phyloP scores from a whole-genome alignment of 37 sponge, comb jelly and placozoan species.

The Halisarca cf. caerulea region DNA sequence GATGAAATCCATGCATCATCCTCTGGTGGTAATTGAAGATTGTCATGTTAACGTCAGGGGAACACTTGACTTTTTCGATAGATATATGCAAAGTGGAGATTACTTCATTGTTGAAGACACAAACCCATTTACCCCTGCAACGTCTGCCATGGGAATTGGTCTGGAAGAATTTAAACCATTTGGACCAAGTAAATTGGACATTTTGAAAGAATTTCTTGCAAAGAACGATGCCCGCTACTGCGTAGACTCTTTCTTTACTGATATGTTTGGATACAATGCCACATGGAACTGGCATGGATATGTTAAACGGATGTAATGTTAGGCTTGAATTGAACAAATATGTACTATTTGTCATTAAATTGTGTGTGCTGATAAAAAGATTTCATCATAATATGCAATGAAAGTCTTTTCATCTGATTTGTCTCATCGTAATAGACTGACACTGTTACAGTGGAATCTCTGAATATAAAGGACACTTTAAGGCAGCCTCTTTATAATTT shows the following conservation, averaged over 20 bases:
- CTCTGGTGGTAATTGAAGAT: constrained; percentile 68
- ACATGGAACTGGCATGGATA: not conserved
- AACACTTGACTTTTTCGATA: constrained; percentile 45
- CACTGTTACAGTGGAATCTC: too few relatives aligned
- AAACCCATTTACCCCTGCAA: constrained; percentile 13
- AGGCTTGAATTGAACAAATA: too few relatives aligned
- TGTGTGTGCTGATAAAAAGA: too few relatives aligned
- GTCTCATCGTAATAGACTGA: too few relatives aligned
- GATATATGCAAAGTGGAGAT: constrained; percentile 50
- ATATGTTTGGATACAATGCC: not conserved
- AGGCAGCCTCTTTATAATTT: too few relatives aligned
- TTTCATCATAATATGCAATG: too few relatives aligned
- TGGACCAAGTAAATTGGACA: not conserved
- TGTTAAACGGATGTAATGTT: not conserved
- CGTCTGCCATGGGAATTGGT: constrained; percentile 1
- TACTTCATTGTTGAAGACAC: constrained; percentile 69
- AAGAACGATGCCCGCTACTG: not conserved
- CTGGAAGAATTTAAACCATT: not conserved
- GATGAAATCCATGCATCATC: constrained; percentile 40
- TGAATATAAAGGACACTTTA: too few relatives aligned
- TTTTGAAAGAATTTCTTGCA: not conserved
- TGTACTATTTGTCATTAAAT: too few relatives aligned
- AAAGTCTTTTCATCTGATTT: too few relatives aligned
- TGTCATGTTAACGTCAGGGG: constrained; percentile 42
- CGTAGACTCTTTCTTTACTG: not conserved